Base-by-base conservation (phyloP, 1,140 invertebrate species). In the Augochlora pura region DNA sequence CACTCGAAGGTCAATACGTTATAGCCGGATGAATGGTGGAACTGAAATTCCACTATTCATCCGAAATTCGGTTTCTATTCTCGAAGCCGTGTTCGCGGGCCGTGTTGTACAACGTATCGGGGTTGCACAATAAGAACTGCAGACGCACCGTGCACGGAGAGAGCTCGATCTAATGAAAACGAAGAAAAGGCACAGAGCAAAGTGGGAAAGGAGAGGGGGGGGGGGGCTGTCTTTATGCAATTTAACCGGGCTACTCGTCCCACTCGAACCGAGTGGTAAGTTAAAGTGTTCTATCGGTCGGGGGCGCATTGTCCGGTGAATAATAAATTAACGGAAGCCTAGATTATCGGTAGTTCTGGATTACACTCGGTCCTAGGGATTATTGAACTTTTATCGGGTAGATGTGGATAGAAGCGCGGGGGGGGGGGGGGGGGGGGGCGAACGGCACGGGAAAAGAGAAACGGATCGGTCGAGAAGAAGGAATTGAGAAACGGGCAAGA, bases 341-440 rank as follows among this genome's bases (percentile, higher is more conserved):
- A 68, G 83, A 85, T 86, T 82, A 85, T 85, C 63, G 71, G 64
- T 71, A 71, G 42, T 64, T 46, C 32, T 52, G 80, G 63, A 86
- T 85, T 85, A 75, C 83, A n/a, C 21, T 59, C 74, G 42, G 60
- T 52, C 42, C 60, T 25, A 16, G 62, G 86, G 77, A 87, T 88
- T 87, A 88, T 87, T 83, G 85, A 88, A 85, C 80, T 86, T 88
- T 87, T 84, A 88, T 84, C 80, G 70, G 38, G 67, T 72, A 62
- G 46, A 66, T 65, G 21, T 21, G 60, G 59, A 25, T 18, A 46
- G 59, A 16, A 65, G 77, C 66, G 54, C 21, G 16, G 65, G n/a
- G n/a, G n/a, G n/a, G n/a, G n/a, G n/a, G n/a, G n/a, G n/a, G n/a
- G n/a, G n/a, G n/a, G n/a, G n/a, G n/a, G 46, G 39, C 54, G 59